Conservation (phyloP, 2,113 vertebrate genomes). For the Nibea albiflora region DNA sequence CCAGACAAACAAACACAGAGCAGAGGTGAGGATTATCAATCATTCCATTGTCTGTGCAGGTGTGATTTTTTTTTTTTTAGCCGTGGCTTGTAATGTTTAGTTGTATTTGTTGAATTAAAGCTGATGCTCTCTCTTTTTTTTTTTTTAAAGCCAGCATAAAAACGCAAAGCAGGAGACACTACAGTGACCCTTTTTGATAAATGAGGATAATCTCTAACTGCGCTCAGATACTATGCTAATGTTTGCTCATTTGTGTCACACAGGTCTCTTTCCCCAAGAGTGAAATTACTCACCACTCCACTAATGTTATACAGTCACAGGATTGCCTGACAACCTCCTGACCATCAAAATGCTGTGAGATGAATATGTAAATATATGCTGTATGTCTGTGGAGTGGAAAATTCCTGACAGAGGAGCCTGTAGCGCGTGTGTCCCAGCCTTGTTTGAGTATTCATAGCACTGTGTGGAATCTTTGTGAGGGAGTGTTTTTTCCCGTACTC, state of each 20-base stretch:
- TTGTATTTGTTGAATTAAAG: constrained; percentile 25
- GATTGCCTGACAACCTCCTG: constrained; percentile 28
- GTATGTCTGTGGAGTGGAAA: constrained; percentile 58
- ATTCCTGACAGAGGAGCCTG: constrained; percentile 56
- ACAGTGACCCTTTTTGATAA: constrained; percentile 11
- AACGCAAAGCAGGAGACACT: neutral
- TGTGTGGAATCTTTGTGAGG: neutral
- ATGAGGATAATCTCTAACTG: constrained; percentile 35
- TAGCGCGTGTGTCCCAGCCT: constrained; percentile 30
- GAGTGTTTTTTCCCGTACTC: neutral
- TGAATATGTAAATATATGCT: constrained; percentile 57
- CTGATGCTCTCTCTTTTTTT: neutral
- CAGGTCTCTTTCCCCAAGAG: constrained; percentile 12
- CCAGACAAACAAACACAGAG: constrained; percentile 19
- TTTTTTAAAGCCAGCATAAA: neutral
- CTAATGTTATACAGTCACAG: constrained; percentile 35
- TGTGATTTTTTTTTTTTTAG: constrained; percentile 5
- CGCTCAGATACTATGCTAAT: constrained; percentile 17
- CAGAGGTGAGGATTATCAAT: constrained; percentile 22
- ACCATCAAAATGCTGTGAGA: constrained; percentile 29
- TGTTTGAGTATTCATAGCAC: constrained; percentile 64
- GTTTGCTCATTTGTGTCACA: constrained; percentile 30
- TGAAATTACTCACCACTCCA: constrained; percentile 38
- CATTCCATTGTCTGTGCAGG: neutral
- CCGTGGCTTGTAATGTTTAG: neutral